Conservation (phyloP, 1,140 invertebrate species). For the Trichonephila inaurata region DNA sequence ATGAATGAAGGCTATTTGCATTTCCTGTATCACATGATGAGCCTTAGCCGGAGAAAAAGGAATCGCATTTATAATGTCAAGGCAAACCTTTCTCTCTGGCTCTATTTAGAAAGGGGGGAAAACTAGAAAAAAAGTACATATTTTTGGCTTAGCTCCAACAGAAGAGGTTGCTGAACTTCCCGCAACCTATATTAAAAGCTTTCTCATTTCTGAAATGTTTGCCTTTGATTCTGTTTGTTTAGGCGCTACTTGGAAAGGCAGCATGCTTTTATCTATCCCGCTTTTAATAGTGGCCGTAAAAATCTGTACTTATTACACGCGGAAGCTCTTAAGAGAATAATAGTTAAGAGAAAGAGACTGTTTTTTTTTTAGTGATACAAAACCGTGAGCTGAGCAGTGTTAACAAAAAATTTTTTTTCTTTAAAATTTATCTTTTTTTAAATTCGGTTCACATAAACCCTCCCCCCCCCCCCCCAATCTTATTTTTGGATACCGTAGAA, state of each 20-base stretch:
- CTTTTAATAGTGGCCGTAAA: no score
- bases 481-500: no score
- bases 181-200: background rate
- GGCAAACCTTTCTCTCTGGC: conserved; percentile 24
- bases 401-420: no score
- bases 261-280: background rate
- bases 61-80: conserved; percentile 38
- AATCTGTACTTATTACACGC: no score
- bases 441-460: no score
- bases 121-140: background rate
- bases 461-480: no score
- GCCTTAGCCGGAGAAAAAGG: background rate
- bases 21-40: conserved; percentile 30
- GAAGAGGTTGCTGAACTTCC: conserved; percentile 46
- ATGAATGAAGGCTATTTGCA: conserved; percentile 21
- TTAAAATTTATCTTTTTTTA: no score
- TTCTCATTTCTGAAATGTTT: conserved; percentile 49
- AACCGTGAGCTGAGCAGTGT: no score
- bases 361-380: no score
- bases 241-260: background rate
- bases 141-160: conserved; percentile 35
- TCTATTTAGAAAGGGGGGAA: conserved; percentile 20
- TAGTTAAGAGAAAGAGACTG: no score
- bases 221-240: background rate
- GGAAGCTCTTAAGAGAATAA: no score